A percentile compares a stretch with the other conserved stretches of the same genome.
These are phyloP conservation scores for Oscheius sp. DNA, from an alignment of 2,888 invertebrate species.

Conservation along the genomic window DNA sequence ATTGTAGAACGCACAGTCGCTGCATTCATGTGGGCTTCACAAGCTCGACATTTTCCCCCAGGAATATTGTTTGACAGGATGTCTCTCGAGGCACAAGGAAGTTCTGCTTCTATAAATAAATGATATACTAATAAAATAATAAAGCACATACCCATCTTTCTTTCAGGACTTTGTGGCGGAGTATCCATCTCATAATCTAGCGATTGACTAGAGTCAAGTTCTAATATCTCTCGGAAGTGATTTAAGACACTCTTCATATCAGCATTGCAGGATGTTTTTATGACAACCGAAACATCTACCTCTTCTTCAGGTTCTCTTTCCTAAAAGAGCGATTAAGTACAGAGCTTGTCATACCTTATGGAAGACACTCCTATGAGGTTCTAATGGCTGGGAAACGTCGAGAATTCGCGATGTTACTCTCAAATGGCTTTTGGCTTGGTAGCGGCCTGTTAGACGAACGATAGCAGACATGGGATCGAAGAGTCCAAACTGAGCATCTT, in stretches of 20 bases:
- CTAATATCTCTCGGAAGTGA: slow-evolving; percentile 34
- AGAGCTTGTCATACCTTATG: slow-evolving; percentile 11
- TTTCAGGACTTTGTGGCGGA: slow-evolving; percentile 54
- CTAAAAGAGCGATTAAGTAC: background rate
- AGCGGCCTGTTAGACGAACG: slow-evolving; percentile 12
- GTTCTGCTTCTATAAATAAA: background rate
- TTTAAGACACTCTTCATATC: slow-evolving; percentile 33
- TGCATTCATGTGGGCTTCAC: slow-evolving; percentile 21
- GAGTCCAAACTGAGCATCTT: slow-evolving; percentile 16
- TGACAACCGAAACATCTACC: slow-evolving; percentile 43
- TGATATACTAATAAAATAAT: slow-evolving; percentile 18
- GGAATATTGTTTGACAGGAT: background rate
- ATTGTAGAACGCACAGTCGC: slow-evolving; percentile 31
- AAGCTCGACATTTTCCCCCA: slow-evolving; percentile 26
- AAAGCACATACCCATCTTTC: slow-evolving; percentile 1
- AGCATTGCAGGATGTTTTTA: slow-evolving; percentile 26
- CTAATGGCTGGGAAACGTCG: slow-evolving; percentile 35
- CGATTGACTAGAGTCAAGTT: slow-evolving; percentile 19
- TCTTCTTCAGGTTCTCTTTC: slow-evolving; percentile 32
- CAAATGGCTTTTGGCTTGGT: background rate
- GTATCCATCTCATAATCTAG: slow-evolving; percentile 54
- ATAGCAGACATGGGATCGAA: slow-evolving; percentile 12
- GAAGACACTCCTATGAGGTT: slow-evolving; percentile 46
- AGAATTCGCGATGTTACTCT: background rate
- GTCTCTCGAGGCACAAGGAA: background rate